phyloP scores from a whole-genome alignment of 30 jellyfish, hydroid and myxozoan species.

The Aurelia sp. region DNA sequence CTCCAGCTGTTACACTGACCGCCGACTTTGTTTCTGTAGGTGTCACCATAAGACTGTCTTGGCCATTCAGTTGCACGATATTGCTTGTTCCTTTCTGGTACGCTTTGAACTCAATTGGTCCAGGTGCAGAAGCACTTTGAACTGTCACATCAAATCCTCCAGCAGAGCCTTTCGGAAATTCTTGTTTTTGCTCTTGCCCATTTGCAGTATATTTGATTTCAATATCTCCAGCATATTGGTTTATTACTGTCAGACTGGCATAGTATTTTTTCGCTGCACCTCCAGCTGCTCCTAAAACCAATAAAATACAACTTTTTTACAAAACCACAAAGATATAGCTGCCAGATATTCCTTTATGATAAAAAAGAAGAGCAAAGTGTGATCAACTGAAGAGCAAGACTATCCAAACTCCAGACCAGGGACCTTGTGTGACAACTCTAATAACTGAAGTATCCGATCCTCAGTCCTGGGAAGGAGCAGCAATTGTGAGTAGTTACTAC shows the following conservation, averaged over 20 bases:
- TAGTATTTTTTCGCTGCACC: constrained; percentile 27
- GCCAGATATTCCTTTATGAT: too few species aligned
- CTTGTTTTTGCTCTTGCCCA: constrained; percentile 33
- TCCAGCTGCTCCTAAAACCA: neutral
- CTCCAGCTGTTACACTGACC: constrained; percentile 32
- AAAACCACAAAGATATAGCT: too few species aligned
- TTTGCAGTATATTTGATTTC: constrained; percentile 21
- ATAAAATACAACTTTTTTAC: too few species aligned
- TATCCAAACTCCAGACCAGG: neutral
- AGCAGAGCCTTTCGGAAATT: constrained; percentile 21
- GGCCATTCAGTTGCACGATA: constrained; percentile 46
- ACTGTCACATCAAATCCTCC: constrained; percentile 32
- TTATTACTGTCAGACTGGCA: constrained; percentile 21
- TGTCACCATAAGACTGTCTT: constrained; percentile 32
- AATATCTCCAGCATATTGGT: constrained; percentile 16
- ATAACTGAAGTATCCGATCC: too few species aligned
- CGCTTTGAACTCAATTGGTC: constrained; percentile 59
- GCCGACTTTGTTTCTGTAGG: constrained; percentile 46
- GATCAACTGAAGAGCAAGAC: neutral
- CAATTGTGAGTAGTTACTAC: too few species aligned
- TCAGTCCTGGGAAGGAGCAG: too few species aligned
- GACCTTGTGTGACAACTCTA: neutral
- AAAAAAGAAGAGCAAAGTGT: too few species aligned
- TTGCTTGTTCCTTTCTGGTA: constrained; percentile 25
- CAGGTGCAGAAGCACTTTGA: constrained; percentile 42